Percentiles rank a stretch among this genome's conserved stretches.
phyloP scores from a whole-genome alignment of 2,888 invertebrate genomes.

The Callimorpha dominula region DNA sequence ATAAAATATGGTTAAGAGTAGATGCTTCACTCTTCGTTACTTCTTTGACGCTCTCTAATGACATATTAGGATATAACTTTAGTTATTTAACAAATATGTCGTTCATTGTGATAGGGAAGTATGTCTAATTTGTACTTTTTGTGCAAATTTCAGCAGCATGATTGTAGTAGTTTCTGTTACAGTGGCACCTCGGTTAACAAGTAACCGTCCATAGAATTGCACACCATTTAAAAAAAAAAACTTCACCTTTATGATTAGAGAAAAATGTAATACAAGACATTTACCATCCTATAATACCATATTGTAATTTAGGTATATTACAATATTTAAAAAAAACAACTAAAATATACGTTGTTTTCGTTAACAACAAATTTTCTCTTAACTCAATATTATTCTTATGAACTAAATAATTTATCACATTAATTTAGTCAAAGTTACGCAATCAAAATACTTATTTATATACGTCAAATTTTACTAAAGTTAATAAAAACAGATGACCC shows the following conservation, averaged over 20 bases:
- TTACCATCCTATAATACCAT: too few relatives aligned
- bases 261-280: background rate
- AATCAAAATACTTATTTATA: conserved; percentile 24
- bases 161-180: background rate
- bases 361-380: background rate
- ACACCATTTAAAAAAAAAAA: background rate
- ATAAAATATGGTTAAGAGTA: too few relatives aligned
- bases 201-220: too few relatives aligned
- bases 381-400: too few relatives aligned
- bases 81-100: too few relatives aligned
- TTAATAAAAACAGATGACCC: conserved; percentile 51
- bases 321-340: background rate
- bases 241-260: background rate
- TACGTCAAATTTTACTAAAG: conserved; percentile 8
- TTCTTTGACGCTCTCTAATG: too few relatives aligned
- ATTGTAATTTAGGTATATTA: too few relatives aligned
- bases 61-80: too few relatives aligned
- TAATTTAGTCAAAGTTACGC: background rate
- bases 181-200: background rate
- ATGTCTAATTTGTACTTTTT: too few relatives aligned
- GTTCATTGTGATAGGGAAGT: too few relatives aligned
- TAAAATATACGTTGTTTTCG: background rate
- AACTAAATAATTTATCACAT: background rate
- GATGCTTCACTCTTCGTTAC: too few relatives aligned
- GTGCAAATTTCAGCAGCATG: background rate